These are phyloP conservation scores for Drosophila flavopinicola DNA, from an alignment of 2,888 invertebrate species.

Conservation along the genomic window DNA sequence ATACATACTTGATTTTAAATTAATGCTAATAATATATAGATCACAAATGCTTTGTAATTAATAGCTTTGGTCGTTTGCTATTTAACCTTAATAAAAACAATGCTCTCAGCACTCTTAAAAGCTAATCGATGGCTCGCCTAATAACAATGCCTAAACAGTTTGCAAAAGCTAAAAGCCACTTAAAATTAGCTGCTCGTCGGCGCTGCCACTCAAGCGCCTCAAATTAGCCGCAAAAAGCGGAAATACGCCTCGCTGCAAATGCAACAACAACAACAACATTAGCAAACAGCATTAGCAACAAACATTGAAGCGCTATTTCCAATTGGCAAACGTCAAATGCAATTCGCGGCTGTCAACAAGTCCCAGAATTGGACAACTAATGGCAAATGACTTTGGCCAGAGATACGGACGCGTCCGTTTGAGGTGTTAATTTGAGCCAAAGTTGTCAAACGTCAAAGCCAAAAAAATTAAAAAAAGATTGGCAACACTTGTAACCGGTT, in stretches of 20 bases:
- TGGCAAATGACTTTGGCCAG: conserved; percentile 64
- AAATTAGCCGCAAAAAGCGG: conserved; percentile 70
- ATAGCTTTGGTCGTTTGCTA: background rate
- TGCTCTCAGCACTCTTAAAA: background rate
- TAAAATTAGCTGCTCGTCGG: conserved; percentile 1
- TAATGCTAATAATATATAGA: background rate
- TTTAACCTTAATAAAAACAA: background rate
- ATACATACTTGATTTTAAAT: too few relatives aligned
- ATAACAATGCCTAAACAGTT: background rate
- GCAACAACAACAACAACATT: conserved; percentile 20
- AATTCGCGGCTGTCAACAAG: conserved; percentile 59
- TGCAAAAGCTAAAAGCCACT: conserved; percentile 4
- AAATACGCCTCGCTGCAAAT: conserved; percentile 49
- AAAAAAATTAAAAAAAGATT: conserved; percentile 24
- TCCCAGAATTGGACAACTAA: conserved; percentile 61
- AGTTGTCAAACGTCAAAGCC: conserved; percentile 57
- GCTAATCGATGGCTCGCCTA: background rate
- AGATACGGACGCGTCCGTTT: conserved; percentile 40
- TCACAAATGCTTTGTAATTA: too few relatives aligned
- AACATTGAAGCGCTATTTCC: conserved; percentile 41
- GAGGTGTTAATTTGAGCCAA: conserved; percentile 69
- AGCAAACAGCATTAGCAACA: conserved; percentile 51
- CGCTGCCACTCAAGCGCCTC: conserved; percentile 41
- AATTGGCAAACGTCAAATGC: conserved; percentile 48
- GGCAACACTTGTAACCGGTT: conserved; percentile 39